These are phyloP conservation scores for Stichopus chloronotus DNA, from an alignment of 35 echinoderm and acorn worm species.

Conservation along the genomic window DNA sequence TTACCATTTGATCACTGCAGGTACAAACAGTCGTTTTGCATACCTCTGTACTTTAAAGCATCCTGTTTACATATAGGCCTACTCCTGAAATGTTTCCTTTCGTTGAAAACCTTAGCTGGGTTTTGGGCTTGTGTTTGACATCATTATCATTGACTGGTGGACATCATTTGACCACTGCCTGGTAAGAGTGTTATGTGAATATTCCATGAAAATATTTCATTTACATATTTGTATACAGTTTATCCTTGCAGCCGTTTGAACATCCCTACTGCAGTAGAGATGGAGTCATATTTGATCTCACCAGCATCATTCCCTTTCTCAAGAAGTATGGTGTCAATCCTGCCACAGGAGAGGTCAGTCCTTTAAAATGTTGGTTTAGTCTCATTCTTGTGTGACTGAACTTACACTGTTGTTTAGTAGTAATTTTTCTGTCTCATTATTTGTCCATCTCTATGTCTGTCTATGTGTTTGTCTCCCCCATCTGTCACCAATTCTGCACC, in stretches of 20 bases:
- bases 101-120: too few relatives aligned
- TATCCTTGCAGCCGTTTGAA: slow-evolving; percentile 97
- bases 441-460: too few relatives aligned
- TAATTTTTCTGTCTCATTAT: too few relatives aligned
- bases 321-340: slow-evolving; percentile 94
- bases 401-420: too few relatives aligned
- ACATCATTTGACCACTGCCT: too few relatives aligned
- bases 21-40: slow-evolving; percentile 42
- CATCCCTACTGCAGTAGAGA: slow-evolving; percentile 96
- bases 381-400: neutral
- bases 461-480: too few relatives aligned
- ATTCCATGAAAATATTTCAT: neutral
- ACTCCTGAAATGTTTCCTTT: too few relatives aligned
- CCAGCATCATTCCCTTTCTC: slow-evolving; percentile 86
- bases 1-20: slow-evolving; percentile 99
- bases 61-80: too few relatives aligned
- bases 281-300: slow-evolving; percentile 96
- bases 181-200: neutral
- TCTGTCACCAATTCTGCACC: too few relatives aligned
- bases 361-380: neutral
- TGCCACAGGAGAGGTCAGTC: slow-evolving; percentile 90
- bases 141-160: too few relatives aligned
- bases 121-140: too few relatives aligned
- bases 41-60: too few relatives aligned
- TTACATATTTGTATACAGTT: slow-evolving; percentile 48